Evolutionary conservation across 1,140 invertebrate genomes (phyloP), one percentile per base, ranked within the genome.

Genomic region (Mercenaria mercenaria): DNA sequence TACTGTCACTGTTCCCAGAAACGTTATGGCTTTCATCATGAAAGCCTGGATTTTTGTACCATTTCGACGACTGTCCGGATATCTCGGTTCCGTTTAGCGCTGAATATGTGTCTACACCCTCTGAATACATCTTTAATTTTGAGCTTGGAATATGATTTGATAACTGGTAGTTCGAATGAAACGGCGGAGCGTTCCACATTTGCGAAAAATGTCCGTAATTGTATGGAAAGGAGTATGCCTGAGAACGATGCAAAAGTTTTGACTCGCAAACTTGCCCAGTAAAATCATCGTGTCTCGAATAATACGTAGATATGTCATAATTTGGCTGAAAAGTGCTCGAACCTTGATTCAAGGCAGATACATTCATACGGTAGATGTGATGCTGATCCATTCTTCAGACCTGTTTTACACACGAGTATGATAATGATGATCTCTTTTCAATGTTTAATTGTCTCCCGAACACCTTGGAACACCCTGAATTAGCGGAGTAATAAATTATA

Each of bases 321-420:
- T 41, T 59, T 50, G 64, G 69, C 43, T 50, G 74, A 15, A 87
- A 87, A 47, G 47, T 43, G 69, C 64, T 56, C 84, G 67, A 41
- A 41, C 64, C 74, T 47, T 87, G 84, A 64, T 87, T 87, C 37
- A 76, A 76, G 39, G 41, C 61, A 67, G 72, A 76, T 77, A 50
- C 74, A 76, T 87, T 87, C 43, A 87, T 64, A 18, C 72, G n/a
- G 39, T 77, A 77, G 1, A 76, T 29, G 32, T 69, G 84, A 77
- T 87, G 47, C n/a, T 87, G 74, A 76, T 87, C 84, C 84, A 87
- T 87, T 41, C 37, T 41, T 87, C 67, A 76, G 72, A 47, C 50
- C 47, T 59, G 34, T 64, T 61, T 52, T n/a, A 61, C 79, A 81
- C 41, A 34, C 29, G 47, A 81, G 29, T 81, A 81, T 15, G 18